Conservation (phyloP, 2,888 invertebrate genomes). For the Bhutanitis thaidina region DNA sequence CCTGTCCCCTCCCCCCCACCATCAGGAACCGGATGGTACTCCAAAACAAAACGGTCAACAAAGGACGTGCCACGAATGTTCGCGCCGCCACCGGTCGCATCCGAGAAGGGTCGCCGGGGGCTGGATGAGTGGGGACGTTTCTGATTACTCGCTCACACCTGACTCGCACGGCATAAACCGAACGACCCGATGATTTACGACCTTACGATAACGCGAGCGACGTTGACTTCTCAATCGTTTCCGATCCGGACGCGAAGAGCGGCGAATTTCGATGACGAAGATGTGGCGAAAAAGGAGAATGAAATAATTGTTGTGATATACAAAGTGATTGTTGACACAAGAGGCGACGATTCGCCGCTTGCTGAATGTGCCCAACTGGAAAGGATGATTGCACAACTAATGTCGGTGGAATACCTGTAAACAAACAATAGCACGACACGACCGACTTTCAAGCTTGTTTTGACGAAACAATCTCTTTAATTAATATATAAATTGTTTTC, state of each 20-base stretch:
- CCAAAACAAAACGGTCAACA: slow-evolving; percentile 79
- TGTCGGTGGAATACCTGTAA: slow-evolving; percentile 51
- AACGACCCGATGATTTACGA: slow-evolving; percentile 36
- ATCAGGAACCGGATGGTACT: slow-evolving; percentile 78
- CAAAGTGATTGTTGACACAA: slow-evolving; percentile 52
- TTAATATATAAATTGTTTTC: slow-evolving; percentile 45
- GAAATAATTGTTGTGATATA: slow-evolving; percentile 43
- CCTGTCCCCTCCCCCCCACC: slow-evolving; percentile 73
- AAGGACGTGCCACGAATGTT: slow-evolving; percentile 78
- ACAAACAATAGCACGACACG: slow-evolving; percentile 58
- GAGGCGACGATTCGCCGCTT: slow-evolving; percentile 38
- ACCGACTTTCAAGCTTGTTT: slow-evolving; percentile 40
- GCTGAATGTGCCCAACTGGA: slow-evolving; percentile 56
- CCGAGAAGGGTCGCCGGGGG: slow-evolving; percentile 50
- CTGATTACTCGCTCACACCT: slow-evolving; percentile 61
- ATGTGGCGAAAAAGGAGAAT: slow-evolving; percentile 41
- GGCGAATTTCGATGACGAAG: slow-evolving; percentile 40
- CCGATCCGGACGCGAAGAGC: slow-evolving; percentile 32
- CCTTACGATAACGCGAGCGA: slow-evolving; percentile 28
- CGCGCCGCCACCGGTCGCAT: slow-evolving; percentile 61
- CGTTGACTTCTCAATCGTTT: slow-evolving; percentile 34
- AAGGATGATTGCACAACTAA: slow-evolving; percentile 65
- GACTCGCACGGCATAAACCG: slow-evolving; percentile 48
- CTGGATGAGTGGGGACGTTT: slow-evolving; percentile 34
- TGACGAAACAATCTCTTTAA: slow-evolving; percentile 45